phyloP scores from a whole-genome alignment of 2,113 vertebrate species.

The Grus americana region DNA sequence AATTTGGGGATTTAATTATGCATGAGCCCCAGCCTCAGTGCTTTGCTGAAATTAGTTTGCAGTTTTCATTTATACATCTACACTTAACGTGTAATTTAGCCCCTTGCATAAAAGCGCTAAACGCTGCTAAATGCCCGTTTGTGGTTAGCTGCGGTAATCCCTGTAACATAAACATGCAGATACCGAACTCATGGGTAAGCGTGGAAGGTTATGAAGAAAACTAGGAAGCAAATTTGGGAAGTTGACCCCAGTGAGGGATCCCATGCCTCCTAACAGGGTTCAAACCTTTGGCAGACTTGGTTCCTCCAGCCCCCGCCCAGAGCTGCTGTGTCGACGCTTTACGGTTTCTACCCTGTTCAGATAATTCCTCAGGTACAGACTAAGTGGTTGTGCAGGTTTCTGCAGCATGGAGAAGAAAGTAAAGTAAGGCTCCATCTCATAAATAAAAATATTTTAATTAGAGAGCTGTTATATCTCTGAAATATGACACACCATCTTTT shows the following conservation, averaged over 20 bases:
- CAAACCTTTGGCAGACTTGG: not conserved
- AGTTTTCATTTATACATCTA: not conserved
- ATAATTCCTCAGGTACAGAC: not conserved
- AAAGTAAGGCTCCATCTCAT: not conserved
- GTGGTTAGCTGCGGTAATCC: not conserved
- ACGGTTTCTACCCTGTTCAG: not conserved
- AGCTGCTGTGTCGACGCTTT: not conserved
- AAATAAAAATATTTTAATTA: not conserved
- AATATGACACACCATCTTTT: not conserved
- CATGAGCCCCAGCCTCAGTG: not conserved
- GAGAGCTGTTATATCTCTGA: not conserved
- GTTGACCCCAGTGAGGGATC: not conserved
- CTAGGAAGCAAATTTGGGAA: not conserved
- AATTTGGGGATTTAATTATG: not conserved
- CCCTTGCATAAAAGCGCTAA: not conserved
- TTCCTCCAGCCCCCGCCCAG: not conserved
- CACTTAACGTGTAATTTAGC: not conserved
- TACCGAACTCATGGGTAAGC: rapidly evolving
- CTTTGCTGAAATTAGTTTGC: not conserved
- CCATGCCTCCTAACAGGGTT: too few species aligned
- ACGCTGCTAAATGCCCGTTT: not conserved
- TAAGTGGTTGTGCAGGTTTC: not conserved
- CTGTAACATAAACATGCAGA: not conserved
- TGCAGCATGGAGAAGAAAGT: not conserved
- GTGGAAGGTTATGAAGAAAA: not conserved